Base-by-base conservation (phyloP, 2,888 invertebrate species). In the Noctuana brunneofusca region DNA sequence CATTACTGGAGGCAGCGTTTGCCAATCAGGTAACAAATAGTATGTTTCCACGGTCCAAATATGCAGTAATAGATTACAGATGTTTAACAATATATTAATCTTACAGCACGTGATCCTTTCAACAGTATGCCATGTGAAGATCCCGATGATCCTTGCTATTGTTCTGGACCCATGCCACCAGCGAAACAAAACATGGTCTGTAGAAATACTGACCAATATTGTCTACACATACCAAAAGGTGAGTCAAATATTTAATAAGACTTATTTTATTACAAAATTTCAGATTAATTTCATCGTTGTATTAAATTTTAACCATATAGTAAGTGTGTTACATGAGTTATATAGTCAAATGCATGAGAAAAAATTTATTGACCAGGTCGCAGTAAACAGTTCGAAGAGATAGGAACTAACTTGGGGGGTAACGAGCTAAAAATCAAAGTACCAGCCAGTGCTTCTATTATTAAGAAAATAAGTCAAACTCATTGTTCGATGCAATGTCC, bases 371-470 rank as follows among this genome's bases (percentile, higher is more conserved):
- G 71, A 83, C 78, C 90, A 91, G 90, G 89, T 89, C 87, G 80
- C 79, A 84, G 74, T 79, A 87, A 86, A 72, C 81, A 82, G 75
- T 91, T 82, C 68, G 90, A 91, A 81, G 90, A 91, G 75, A 86
- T 91, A 82, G 89, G 89, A 73, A 81, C 86, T 48, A 85, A 71
- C 72, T 74, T 88, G 74, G 79, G 78, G 72, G 90, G 87, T 71
- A 89, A 89, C 74, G 90, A 90, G 71, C 80, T 90, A 68, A 91
- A 86, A 79, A 89, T 90, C 65, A 89, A 87, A 81, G 84, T 91
- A 56, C 90, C 89, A 63, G 88, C 84, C 43, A 76, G 69, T 65
- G 75, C 86, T 43, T 79, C 90, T 56, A 76, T 88, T 65, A 87
- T 91, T 68, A 89, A 88, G 85, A 88, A 89, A 76, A 86, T 91